phyloP scores from a whole-genome alignment of 2,797 vertebrate genomes.

The Enteromius radiatus region DNA sequence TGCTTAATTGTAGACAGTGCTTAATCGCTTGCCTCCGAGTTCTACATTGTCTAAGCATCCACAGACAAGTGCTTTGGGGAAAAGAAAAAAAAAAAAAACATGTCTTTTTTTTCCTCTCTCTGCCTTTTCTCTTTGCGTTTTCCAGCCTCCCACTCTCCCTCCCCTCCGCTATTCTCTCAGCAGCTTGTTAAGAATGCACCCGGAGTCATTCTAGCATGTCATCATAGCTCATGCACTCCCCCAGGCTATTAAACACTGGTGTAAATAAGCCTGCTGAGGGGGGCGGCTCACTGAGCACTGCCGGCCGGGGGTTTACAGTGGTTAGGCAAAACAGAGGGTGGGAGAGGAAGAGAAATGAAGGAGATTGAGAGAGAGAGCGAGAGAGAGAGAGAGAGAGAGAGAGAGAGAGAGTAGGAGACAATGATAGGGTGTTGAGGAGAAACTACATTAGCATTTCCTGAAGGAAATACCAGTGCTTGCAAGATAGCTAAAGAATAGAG shows the following conservation, averaged over 20 bases:
- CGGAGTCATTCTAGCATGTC: constrained; percentile 66
- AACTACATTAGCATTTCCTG: constrained; percentile 41
- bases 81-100: constrained; percentile 23
- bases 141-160: constrained; percentile 27
- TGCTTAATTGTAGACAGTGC: constrained; percentile 69
- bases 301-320: constrained; percentile 63
- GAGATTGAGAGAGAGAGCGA: too few relatives aligned
- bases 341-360: constrained; percentile 25
- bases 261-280: constrained; percentile 73
- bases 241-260: constrained; percentile 72
- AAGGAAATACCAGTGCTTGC: constrained; percentile 45
- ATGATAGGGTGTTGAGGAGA: constrained; percentile 39
- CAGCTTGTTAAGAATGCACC: constrained; percentile 69
- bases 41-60: not conserved
- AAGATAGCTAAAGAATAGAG: not conserved
- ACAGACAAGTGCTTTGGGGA: constrained; percentile 16
- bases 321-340: constrained; percentile 68
- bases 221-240: constrained; percentile 72
- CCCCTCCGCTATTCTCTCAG: constrained; percentile 48
- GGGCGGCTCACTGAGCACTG: constrained; percentile 55
- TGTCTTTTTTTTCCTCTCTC: constrained; percentile 3
- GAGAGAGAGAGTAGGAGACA: constrained; percentile 57
- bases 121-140: not conserved
- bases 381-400: too few relatives aligned
- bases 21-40: constrained; percentile 65